Base-by-base conservation (phyloP, 2,888 invertebrate species). In the Archips crataeganus region DNA sequence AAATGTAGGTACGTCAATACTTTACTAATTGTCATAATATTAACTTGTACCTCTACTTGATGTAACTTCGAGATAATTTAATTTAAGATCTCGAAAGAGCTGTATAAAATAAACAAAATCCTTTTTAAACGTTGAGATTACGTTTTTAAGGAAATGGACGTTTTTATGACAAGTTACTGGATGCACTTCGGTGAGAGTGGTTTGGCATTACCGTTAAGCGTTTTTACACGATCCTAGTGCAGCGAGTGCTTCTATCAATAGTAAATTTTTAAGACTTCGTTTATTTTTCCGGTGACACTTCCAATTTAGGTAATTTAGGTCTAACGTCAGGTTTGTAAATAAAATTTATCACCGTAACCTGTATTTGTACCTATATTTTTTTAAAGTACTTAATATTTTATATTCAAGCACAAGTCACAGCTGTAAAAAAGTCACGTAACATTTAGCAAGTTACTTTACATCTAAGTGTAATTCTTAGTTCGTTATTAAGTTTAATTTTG, bases 131-230 rank as follows among this genome's bases (percentile, higher is more conserved):
- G 8, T 23, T 32, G 32, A 11, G 11, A 57, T 32, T 66, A 49
- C 39, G 39, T 57, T 61, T 68, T 69, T 64, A 51, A 60, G 6
- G 34, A 64, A 69, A 73, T 73, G 73, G 64, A 11, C n/a, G 69
- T 49, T 73, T 69, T 74, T 61, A 74, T 65, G 69, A 59, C 51
- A 69, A 64, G 65, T 64, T 65, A 70, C 69, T 60, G 51, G 65
- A 69, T 70, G 64, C 64, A 70, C 32, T 59, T 11, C 2, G 36
- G 62, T 59, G 68, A 47, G 68, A 49, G 49, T 57, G 60, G 47
- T 72, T 10, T 11, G 11, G 32, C 13, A 47, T 63, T 47, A 23
- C 15, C 1, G 62, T 45, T 62, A 62, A 47, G 63, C 47, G 8
- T 32, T 63, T 47, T 47, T 47, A 63, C 63, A 63, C 63, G 8